Conservation (phyloP, 2,888 invertebrate species). For the Pseudococcus viburni region DNA sequence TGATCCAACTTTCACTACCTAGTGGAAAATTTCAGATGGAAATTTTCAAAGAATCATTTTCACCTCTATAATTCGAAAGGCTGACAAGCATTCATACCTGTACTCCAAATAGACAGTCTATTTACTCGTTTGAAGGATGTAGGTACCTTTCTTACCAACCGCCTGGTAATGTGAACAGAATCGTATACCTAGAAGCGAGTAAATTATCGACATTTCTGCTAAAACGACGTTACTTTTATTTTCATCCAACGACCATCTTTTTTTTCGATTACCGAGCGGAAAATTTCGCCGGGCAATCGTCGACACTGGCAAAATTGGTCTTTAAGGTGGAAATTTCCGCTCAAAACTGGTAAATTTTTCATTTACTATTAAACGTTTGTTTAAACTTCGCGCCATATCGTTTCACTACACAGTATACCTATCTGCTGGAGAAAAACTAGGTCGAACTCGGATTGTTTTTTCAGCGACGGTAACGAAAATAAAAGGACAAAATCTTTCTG, state of each 20-base stretch:
- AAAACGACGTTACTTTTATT: background rate
- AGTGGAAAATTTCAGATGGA: too few species aligned
- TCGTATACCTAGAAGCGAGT: too few species aligned
- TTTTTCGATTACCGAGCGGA: background rate
- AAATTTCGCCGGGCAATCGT: background rate
- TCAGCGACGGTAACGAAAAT: conserved; percentile 8
- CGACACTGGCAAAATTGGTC: background rate
- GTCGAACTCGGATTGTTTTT: conserved; percentile 37
- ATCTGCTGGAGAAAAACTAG: background rate
- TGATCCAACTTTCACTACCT: too few species aligned
- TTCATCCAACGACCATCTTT: background rate
- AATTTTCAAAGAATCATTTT: too few species aligned
- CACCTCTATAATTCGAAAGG: too few species aligned
- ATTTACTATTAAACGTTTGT: conserved; percentile 23
- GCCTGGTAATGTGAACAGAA: too few species aligned
- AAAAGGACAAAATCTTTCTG: conserved; percentile 37
- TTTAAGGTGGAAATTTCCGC: background rate
- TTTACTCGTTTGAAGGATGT: too few species aligned
- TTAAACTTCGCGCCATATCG: background rate
- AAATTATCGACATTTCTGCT: background rate
- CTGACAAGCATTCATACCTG: too few species aligned
- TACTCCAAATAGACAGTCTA: too few species aligned
- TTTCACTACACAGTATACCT: background rate
- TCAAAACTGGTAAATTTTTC: background rate
- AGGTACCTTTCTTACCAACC: too few species aligned